Base-by-base conservation (phyloP, 2,113 vertebrate species). In the Galemys pyrenaicus region DNA sequence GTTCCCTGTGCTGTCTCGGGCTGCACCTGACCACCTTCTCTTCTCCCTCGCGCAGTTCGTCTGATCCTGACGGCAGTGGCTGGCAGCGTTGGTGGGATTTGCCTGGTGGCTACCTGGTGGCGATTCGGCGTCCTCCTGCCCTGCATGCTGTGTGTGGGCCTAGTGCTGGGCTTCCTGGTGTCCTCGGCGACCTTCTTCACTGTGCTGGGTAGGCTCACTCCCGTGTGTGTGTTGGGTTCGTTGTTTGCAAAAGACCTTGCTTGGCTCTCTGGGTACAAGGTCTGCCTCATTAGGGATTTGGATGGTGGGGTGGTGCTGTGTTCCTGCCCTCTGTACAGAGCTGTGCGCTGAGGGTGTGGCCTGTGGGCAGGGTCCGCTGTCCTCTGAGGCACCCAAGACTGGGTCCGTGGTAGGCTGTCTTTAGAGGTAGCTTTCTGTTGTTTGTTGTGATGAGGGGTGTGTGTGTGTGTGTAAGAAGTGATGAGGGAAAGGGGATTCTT, bases 71-170 rank as follows among this genome's bases (percentile, higher is more conserved):
- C 99, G 0, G 98, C 98, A 0, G n/a, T 98, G 24, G 95, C 98
- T 4, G 99, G 99, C 26, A 89, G 98, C 19, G 6, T 98, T 6
- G 99, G 99, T 20, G 99, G 99, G 0, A 95, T 99, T 67, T 32
- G 98, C 92, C 91, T 99, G 97, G 98, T 99, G 60, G 98, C 98
- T 87, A 97, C 96, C n/a, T 99, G 99, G 99, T 99, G 99, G 99
- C 98, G 99, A 49, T 99, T 99, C 24, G 99, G 99, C 1, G 98
- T 98, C 1, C 98, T 99, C 84, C 78, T 98, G 60, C 94, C 98
- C 2, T 99, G 98, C 37, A 96, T 99, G 80, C 73, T 99, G 60
- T 97, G 99, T 79, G 97, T 99, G 0, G 99, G 99, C 26, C 97
- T 99, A 6, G 98, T 99, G 91, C 96, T 99, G 60, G 99, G 99